A percentile compares a stretch with the other conserved stretches of the same genome.
These are phyloP conservation scores for Drosophila kanekoi DNA, from an alignment of 2,888 invertebrate genomes.

Conservation along the genomic window DNA sequence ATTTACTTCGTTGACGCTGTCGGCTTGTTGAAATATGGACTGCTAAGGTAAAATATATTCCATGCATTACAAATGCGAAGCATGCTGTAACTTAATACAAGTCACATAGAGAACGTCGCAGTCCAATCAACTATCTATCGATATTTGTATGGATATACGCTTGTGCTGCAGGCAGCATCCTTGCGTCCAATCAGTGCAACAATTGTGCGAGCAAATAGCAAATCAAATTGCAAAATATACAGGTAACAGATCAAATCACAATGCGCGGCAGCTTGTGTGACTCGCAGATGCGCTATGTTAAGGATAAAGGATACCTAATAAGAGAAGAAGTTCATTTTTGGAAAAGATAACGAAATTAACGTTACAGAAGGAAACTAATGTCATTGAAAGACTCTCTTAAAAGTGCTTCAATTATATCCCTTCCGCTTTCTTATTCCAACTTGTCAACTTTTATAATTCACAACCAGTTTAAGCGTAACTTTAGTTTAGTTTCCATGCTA, in stretches of 20 bases:
- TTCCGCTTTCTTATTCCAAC: not conserved
- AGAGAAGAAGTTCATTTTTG: not conserved
- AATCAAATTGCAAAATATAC: constrained; percentile 66
- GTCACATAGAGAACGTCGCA: constrained; percentile 9
- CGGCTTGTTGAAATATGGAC: constrained; percentile 52
- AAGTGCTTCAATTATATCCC: not conserved
- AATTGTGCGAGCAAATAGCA: constrained; percentile 63
- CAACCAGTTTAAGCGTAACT: not conserved
- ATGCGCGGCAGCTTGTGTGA: not conserved
- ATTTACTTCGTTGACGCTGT: constrained; percentile 18
- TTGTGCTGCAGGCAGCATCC: constrained; percentile 21
- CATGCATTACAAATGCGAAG: constrained; percentile 67
- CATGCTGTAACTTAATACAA: constrained; percentile 14
- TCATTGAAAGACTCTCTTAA: not conserved
- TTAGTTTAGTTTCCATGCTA: not conserved
- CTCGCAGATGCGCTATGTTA: constrained; percentile 14
- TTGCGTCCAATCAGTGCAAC: constrained; percentile 58
- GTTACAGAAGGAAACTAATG: too few relatives aligned
- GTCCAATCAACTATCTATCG: constrained; percentile 4
- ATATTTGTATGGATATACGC: constrained; percentile 2
- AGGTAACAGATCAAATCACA: constrained; percentile 12
- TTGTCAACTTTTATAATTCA: not conserved
- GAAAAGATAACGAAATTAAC: not conserved
- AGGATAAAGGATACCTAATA: too few relatives aligned
- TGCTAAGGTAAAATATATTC: constrained; percentile 66